A percentile compares a stretch with the other conserved stretches of the same genome.
These are phyloP conservation scores for Neolamprologus caudopunctatus DNA, from an alignment of 2,113 vertebrate species.

Conservation along the genomic window DNA sequence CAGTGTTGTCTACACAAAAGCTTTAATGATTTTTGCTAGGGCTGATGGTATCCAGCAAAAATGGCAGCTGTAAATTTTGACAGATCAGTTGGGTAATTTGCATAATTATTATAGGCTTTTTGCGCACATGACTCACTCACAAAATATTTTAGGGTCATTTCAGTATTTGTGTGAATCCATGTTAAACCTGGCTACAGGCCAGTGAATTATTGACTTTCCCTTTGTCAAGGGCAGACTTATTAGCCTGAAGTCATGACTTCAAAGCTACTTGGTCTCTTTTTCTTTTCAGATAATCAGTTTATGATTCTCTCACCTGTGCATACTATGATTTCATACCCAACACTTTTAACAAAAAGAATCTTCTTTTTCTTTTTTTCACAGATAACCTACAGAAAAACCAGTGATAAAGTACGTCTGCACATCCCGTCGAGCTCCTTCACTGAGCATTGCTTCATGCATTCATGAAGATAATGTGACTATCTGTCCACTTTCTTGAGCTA, in stretches of 20 bases:
- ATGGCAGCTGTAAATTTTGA: neutral
- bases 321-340: slow-evolving; percentile 28
- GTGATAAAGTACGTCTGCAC: neutral
- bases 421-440: slow-evolving; percentile 7
- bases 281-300: slow-evolving; percentile 24
- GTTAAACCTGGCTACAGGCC: neutral
- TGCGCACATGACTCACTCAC: neutral
- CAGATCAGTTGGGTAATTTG: neutral
- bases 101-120: neutral
- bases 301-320: neutral
- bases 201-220: neutral
- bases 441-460: neutral
- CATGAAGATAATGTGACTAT: slow-evolving; percentile 7
- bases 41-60: neutral
- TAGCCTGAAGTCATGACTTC: neutral
- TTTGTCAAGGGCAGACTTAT: neutral
- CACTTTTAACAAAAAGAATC: neutral
- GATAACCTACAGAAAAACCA: neutral
- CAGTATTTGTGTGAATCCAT: neutral
- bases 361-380: slow-evolving; percentile 1
- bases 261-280: neutral
- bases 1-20: neutral
- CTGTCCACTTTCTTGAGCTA: neutral
- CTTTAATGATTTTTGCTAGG: neutral
- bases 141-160: neutral